Evolutionary conservation across 1,140 invertebrate species (phyloP).

Genomic region (Mamestra configurata): DNA sequence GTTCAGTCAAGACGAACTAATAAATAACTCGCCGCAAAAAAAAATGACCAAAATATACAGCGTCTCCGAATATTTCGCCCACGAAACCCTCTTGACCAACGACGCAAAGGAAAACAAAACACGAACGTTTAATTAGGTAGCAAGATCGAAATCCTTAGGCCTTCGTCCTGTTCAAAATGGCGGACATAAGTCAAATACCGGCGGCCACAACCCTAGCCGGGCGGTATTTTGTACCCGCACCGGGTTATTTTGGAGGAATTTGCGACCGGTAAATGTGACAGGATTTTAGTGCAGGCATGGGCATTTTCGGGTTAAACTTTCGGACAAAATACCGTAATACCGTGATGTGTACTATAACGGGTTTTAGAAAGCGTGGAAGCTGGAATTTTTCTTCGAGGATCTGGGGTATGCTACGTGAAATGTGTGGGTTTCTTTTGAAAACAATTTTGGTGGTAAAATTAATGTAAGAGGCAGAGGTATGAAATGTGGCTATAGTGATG

Average conservation of each 20-base stretch:
- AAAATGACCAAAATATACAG: too few relatives aligned
- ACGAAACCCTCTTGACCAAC: background rate
- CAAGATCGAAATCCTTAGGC: constrained; percentile 12
- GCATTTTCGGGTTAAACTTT: constrained; percentile 46
- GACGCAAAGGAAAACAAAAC: constrained; percentile 12
- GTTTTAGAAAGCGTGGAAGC: constrained; percentile 2
- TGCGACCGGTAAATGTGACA: constrained; percentile 53
- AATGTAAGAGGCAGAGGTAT: too few relatives aligned
- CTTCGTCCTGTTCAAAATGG: background rate
- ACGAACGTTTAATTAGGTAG: constrained; percentile 41
- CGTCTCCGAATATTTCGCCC: background rate
- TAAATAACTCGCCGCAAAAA: too few relatives aligned
- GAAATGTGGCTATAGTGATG: too few relatives aligned
- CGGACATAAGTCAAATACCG: constrained; percentile 46
- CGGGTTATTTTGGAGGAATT: constrained; percentile 51
- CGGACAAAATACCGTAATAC: constrained; percentile 37
- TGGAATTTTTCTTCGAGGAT: background rate
- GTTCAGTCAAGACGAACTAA: too few relatives aligned
- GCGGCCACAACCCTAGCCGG: constrained; percentile 36
- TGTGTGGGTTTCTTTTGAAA: too few relatives aligned
- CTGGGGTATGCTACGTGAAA: background rate
- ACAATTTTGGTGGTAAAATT: too few relatives aligned
- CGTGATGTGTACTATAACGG: constrained; percentile 32
- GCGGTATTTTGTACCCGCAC: constrained; percentile 41
- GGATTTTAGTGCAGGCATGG: constrained; percentile 48